Base-by-base conservation (phyloP, 2,888 invertebrate species). In the Rhodophaea formosa region DNA sequence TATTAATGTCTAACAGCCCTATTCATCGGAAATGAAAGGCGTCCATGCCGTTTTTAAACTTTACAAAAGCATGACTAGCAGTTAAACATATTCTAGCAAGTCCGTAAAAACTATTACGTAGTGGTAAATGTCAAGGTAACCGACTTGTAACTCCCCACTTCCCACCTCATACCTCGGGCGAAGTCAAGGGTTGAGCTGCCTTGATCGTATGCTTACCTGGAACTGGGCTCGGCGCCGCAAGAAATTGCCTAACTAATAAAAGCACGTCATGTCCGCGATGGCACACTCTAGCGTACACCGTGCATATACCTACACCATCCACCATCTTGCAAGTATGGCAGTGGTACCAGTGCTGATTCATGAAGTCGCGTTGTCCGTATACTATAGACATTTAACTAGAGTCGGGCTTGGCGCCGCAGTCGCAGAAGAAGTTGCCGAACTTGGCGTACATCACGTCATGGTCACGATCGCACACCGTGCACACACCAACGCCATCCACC, bases 251-350 rank as follows among this genome's bases (percentile, higher is more conserved):
- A n/a, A n/a, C n/a, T n/a, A n/a, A n/a, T n/a, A n/a, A n/a, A n/a
- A n/a, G n/a, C n/a, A n/a, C n/a, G n/a, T n/a, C n/a, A n/a, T n/a
- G 99, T 0, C 97, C 97, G 66, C 97, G 95, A 82, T 99, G 99
- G 77, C 99, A 99, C 8, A 99, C 99, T 56, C 97, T 93, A 0
- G 99, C 99, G 89, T 99, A 99, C 14, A 99, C 96, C 0, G 98
- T 97, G 82, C 99, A 99, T 30, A 99, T 99, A 0, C 99, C 99
- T 1, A 98, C 98, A 7, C 98, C 97, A 81, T 99, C 99, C 59
- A 98, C 95, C 99, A 99, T 99, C 82, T 96, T 96, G 86, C 99
- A 99, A 0, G 99, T 98, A 88, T 99, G 99, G 80, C 99, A 99
- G 86, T 99, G 99, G 89, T 99, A 99, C 98, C 98, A 97, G 80